Base-by-base conservation (phyloP, 2,113 vertebrate species). In the Dendrocopos noguchii region DNA sequence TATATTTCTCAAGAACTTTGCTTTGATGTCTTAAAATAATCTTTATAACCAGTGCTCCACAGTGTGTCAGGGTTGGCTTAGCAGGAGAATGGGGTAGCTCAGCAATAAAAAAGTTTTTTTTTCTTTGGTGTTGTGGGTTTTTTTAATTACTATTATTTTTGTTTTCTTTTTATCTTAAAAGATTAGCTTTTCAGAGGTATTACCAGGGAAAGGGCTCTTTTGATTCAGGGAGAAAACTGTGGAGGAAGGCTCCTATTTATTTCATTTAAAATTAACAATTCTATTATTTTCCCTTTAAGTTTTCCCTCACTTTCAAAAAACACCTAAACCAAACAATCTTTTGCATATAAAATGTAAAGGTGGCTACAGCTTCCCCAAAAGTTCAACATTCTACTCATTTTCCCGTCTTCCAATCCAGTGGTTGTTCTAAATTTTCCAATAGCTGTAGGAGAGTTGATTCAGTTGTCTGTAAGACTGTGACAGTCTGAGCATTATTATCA, bases 1-100 rank as follows among this genome's bases (percentile, higher is more conserved):
- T 91, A 42, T 84, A 79, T 90, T 72, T 76, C 36, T 75, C 24
- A 83, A 79, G 63, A 88, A 36, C 22, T 78, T 87, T 94, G 17
- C 57, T 93, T 60, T 90, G 63, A 63, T 87, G 44, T 81, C 74
- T 76, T 79, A 53, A 81, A 93, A 84, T 70, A 14, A 17, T 65
- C 39, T 82, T 88, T 72, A 81, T 59, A 81, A 57, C 29, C 55
- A 25, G 16, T 25, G 34, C 15, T 93, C 7, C 34, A 78, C 28
- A 47, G 61, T 59, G 19, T 64, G 63, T 50, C 3, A 14, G 21
- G n/a, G 57, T 11, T 81, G 44, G 25, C 53, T 84, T 86, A 75
- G 46, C 53, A 88, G 34, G 63, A 61, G 74, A 63, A 21, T 68
- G 14, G 12, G 60, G 29, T 29, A 50, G 25, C 18, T 78, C 39